Evolutionary conservation across 1,140 invertebrate genomes (phyloP).

Genomic region (Panulirus ornatus): DNA sequence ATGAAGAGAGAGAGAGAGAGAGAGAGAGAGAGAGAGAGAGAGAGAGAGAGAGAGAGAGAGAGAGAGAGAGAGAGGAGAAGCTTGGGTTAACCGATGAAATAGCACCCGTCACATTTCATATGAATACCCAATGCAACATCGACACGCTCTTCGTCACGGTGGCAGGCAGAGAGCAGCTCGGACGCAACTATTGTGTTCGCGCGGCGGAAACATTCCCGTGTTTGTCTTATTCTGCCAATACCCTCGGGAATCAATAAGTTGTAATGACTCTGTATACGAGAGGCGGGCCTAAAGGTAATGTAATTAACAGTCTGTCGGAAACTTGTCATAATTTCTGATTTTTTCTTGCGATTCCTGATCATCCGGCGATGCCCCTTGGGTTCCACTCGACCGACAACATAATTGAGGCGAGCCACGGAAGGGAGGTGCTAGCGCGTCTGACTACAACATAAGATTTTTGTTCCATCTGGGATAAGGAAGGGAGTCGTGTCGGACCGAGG

Average conservation of each 20-base stretch:
- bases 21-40: background rate
- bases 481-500: background rate
- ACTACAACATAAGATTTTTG: too few species aligned
- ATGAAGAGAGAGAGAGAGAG: slow-evolving; percentile 15
- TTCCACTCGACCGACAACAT: background rate
- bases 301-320: slow-evolving; percentile 37
- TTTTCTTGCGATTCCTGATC: background rate
- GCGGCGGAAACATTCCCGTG: background rate
- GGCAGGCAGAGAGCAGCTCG: background rate
- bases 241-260: slow-evolving; percentile 32
- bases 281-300: slow-evolving; percentile 35
- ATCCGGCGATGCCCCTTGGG: too few species aligned
- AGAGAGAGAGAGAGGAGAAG: slow-evolving; percentile 1
- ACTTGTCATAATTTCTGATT: slow-evolving; percentile 25
- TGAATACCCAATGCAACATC: slow-evolving; percentile 39
- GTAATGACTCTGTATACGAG: slow-evolving; percentile 41
- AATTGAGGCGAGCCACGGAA: background rate
- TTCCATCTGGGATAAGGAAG: background rate
- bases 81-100: slow-evolving; percentile 21
- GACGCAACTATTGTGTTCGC: slow-evolving; percentile 11
- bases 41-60: slow-evolving; percentile 10
- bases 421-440: too few species aligned
- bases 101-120: slow-evolving; percentile 35
- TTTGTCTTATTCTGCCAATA: slow-evolving; percentile 5
- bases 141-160: slow-evolving; percentile 5